phyloP scores from a whole-genome alignment of 2,113 vertebrate species.

The Notechis scutatus region DNA sequence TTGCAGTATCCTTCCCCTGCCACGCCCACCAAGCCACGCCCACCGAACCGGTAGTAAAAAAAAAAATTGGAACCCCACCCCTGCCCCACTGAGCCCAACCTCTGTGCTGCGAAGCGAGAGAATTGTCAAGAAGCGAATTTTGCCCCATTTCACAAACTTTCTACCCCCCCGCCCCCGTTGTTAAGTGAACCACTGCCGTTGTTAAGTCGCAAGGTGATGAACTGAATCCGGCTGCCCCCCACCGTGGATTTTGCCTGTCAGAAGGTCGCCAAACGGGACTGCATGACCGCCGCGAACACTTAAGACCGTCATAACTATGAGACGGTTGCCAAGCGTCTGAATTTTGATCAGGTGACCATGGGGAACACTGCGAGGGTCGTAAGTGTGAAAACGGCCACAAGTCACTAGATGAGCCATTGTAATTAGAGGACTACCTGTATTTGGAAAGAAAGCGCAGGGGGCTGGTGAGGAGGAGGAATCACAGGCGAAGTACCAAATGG shows the following conservation, averaged over 20 bases:
- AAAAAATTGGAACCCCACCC: too few species aligned
- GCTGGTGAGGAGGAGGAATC: not conserved
- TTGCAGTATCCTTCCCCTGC: too few species aligned
- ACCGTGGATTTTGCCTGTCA: not conserved
- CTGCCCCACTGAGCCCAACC: fast-evolving
- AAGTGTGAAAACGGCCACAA: not conserved
- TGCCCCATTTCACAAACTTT: not conserved
- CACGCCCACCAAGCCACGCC: too few species aligned
- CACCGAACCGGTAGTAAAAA: too few species aligned
- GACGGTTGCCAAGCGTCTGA: not conserved
- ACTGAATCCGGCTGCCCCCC: not conserved
- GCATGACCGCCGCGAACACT: not conserved
- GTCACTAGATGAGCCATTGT: too few species aligned
- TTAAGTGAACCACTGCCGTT: not conserved
- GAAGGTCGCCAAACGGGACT: not conserved
- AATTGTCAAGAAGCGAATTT: not conserved
- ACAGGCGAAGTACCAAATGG: not conserved
- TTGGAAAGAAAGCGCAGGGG: not conserved
- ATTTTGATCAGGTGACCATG: not conserved
- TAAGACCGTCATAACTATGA: not conserved
- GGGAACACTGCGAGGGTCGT: not conserved
- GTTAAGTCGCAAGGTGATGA: not conserved
- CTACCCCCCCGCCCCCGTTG: not conserved
- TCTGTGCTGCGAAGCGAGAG: not conserved
- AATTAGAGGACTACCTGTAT: not conserved